phyloP scores from a whole-genome alignment of 2,888 invertebrate species.

The Mylabris sibirica region DNA sequence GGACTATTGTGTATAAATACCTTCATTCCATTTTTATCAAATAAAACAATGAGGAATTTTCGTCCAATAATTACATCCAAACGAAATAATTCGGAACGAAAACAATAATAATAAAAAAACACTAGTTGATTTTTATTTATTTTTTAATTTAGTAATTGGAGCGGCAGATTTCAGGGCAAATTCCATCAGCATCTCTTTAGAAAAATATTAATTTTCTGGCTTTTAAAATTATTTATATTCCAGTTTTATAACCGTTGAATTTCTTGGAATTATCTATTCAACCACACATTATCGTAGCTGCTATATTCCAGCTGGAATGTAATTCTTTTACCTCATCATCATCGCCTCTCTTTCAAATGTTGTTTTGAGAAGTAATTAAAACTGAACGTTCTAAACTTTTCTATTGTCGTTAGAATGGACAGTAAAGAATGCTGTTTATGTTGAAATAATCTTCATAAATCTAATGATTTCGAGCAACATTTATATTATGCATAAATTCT shows the following conservation, averaged over 20 bases:
- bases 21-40: neutral
- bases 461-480: neutral
- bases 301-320: constrained; percentile 1
- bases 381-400: neutral
- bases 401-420: neutral
- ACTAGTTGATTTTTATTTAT: too few species aligned
- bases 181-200: neutral
- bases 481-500: neutral
- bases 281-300: neutral
- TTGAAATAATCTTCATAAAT: neutral
- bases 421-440: neutral
- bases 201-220: neutral
- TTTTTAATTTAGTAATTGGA: neutral
- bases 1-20: neutral
- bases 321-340: neutral
- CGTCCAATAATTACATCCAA: neutral
- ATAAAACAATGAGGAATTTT: neutral
- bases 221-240: neutral
- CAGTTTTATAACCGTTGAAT: neutral
- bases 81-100: neutral
- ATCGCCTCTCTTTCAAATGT: constrained; percentile 4
- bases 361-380: neutral
- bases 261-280: neutral
- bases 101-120: neutral
- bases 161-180: neutral